Base-by-base conservation (phyloP, 2,797 vertebrate genomes). In the Melanotaenia trifasciata region DNA sequence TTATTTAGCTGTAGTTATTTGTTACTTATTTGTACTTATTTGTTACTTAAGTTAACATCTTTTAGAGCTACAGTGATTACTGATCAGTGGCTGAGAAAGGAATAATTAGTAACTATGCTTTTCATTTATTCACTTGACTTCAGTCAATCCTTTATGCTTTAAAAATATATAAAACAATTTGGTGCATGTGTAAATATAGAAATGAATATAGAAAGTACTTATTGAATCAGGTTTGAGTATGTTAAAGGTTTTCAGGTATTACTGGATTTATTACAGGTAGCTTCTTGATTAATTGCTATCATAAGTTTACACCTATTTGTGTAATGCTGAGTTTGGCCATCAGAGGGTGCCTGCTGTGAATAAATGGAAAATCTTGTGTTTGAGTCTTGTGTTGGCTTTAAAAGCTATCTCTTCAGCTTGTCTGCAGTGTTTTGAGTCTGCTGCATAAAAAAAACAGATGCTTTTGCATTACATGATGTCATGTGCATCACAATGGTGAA, bases 301-400 rank as follows among this genome's bases (percentile, higher is more conserved):
- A 47, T 32, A 2, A n/a, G 16, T n/a, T 51, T 3, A 30, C 28
- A 32, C 2, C 32, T 30, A 58, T 58, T 43, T 1, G 28, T 83
- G 84, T 76, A 32, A 78, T 84, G 59, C 73, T 32, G 11, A 11
- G 1, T 73, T 68, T 4, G 0, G 3, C 89, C 90, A 70, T 60
- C 40, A 85, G 89, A 72, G 79, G 86, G 89, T 67, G 84, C 62
- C 56, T 72, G 56, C 24, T 72, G 38, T 79, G 38, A 77, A 66
- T 64, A 51, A 72, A 71, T 75, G 35, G 24, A 54, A 0, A 33
- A 33, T 33, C 32, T n/a, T n/a, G n/a, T n/a, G n/a, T n/a, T n/a
- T 30, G 4, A 54, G 51, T 12, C 51, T 13, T 4, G 28, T 18
- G 35, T 64, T 11, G 16, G 35, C 47, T 50, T 18, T 28, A 74